Conservation (phyloP, 2,797 vertebrate species). For the Iguana delicatissima region DNA sequence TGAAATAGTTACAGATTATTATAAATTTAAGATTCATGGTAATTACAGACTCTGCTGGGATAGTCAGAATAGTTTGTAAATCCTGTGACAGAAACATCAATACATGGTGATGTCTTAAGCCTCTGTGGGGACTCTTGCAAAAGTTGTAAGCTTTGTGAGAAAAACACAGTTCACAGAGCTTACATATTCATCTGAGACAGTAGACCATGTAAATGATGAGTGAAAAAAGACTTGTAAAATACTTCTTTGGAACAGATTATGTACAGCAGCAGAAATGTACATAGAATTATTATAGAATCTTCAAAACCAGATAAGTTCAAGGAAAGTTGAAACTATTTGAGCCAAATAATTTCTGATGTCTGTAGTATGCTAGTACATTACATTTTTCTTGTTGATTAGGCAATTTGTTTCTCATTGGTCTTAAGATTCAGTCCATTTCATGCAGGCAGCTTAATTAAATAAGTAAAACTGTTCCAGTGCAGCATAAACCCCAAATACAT, state of each 20-base stretch:
- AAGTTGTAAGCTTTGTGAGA: conserved; percentile 33
- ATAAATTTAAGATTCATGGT: conserved; percentile 51
- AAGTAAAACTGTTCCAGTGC: neutral
- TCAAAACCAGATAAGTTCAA: neutral
- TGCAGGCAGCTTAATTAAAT: neutral
- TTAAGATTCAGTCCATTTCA: neutral
- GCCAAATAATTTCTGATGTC: neutral
- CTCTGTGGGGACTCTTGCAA: conserved; percentile 27
- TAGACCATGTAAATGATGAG: conserved; percentile 12
- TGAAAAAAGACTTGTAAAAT: neutral
- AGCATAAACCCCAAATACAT: neutral
- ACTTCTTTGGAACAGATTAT: neutral
- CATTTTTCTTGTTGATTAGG: neutral
- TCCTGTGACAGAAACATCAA: conserved; percentile 42
- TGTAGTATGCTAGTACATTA: neutral
- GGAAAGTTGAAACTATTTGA: neutral
- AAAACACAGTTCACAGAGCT: conserved; percentile 40
- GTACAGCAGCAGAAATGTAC: neutral
- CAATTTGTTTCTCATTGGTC: neutral
- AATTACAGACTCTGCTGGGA: conserved; percentile 27
- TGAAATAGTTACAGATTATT: neutral
- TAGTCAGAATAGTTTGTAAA: conserved; percentile 46
- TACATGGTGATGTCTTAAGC: conserved; percentile 62
- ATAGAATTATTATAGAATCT: neutral
- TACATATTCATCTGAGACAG: neutral